These are phyloP conservation scores for Nyctibius bracteatus DNA, from an alignment of 2,113 vertebrate species.

Conservation along the genomic window DNA sequence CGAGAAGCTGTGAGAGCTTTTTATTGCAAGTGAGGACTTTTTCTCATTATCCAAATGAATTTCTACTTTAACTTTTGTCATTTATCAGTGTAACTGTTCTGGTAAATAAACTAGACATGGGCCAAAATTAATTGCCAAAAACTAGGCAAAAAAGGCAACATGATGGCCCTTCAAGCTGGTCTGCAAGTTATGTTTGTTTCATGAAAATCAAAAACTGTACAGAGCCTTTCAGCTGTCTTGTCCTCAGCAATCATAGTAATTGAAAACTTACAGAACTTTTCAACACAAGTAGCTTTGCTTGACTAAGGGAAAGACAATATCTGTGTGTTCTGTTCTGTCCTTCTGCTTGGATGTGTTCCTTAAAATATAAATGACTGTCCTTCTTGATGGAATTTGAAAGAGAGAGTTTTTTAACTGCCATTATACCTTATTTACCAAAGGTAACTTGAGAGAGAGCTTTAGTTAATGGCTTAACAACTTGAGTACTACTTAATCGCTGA, in stretches of 20 bases:
- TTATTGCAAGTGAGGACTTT: neutral
- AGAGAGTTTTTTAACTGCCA: neutral
- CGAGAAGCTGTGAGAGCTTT: neutral
- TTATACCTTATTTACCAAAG: neutral
- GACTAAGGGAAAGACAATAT: neutral
- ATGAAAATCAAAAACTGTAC: neutral
- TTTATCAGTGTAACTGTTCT: neutral
- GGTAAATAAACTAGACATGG: neutral
- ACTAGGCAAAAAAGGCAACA: neutral
- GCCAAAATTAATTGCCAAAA: neutral
- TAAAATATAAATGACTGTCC: neutral
- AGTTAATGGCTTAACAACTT: neutral
- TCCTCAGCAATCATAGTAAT: neutral
- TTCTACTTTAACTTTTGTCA: neutral
- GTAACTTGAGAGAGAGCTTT: neutral
- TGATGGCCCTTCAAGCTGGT: neutral
- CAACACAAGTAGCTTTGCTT: neutral
- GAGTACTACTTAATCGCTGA: neutral
- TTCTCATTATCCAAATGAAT: neutral
- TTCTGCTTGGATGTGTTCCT: neutral
- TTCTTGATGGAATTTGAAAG: neutral
- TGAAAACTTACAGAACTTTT: neutral
- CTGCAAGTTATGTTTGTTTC: neutral
- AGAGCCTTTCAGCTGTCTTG: neutral
- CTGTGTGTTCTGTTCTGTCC: neutral